Evolutionary conservation across 1,140 invertebrate species (phyloP).

Genomic region (Aphaenogaster rudis): DNA sequence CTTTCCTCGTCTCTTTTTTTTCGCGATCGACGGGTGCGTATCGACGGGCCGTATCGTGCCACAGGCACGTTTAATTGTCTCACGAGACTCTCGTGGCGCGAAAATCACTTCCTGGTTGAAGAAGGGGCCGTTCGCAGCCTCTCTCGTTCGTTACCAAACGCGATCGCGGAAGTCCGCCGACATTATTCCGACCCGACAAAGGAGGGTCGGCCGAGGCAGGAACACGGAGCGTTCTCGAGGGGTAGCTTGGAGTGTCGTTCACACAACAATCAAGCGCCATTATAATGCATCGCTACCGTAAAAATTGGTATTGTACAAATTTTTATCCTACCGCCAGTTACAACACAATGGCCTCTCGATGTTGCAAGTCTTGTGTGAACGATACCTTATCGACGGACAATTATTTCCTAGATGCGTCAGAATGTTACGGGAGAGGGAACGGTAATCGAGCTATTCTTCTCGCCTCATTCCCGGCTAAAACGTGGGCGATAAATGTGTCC

Average conservation of each 20-base stretch:
- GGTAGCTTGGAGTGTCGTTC: constrained; percentile 3
- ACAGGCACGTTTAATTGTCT: constrained; percentile 64
- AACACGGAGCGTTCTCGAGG: neutral
- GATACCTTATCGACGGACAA: neutral
- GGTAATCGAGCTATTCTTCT: constrained; percentile 19
- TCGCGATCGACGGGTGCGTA: too few species aligned
- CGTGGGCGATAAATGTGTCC: constrained; percentile 13
- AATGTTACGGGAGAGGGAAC: neutral
- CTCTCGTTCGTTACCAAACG: constrained; percentile 60
- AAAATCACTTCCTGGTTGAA: constrained; percentile 72
- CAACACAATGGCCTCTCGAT: neutral
- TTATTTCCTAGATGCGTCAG: constrained; percentile 1
- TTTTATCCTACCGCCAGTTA: neutral
- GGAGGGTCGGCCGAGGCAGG: constrained; percentile 23
- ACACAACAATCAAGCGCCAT: constrained; percentile 30
- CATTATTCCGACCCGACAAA: constrained; percentile 23
- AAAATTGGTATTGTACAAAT: neutral
- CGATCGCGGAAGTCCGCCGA: constrained; percentile 51
- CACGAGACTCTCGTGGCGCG: neutral
- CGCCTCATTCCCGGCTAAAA: neutral
- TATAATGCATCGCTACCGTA: neutral
- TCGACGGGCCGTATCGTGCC: neutral
- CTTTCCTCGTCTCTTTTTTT: neutral
- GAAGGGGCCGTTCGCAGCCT: constrained; percentile 68
- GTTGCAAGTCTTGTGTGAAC: neutral